Conservation (phyloP, 1,140 invertebrate species). For the Sinonovacula constricta region DNA sequence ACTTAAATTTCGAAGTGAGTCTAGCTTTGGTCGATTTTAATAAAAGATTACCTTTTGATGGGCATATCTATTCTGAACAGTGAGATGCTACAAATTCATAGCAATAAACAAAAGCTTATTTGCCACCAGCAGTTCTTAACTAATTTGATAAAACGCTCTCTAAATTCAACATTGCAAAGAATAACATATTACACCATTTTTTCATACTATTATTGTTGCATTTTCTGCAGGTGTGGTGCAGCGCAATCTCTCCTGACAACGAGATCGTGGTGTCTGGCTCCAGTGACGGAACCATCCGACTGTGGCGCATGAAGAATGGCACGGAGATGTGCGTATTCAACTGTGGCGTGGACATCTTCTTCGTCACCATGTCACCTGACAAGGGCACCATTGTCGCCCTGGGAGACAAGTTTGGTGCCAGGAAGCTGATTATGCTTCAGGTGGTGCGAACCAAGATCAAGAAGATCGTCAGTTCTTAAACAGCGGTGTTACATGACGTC, state of each 20-base stretch:
- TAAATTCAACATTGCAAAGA: too few species aligned
- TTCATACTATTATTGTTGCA: too few species aligned
- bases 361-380: constrained; percentile 76
- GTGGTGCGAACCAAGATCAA: constrained; percentile 75
- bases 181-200: too few species aligned
- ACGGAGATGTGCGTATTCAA: constrained; percentile 75
- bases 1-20: too few species aligned
- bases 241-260: constrained; percentile 75
- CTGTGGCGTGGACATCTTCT: constrained; percentile 77
- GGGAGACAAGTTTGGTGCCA: constrained; percentile 75
- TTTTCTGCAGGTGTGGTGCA: constrained; percentile 74
- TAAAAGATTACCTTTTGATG: not conserved
- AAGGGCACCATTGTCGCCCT: constrained; percentile 78
- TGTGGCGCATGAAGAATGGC: constrained; percentile 75
- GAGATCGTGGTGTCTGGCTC: constrained; percentile 78
- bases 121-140: too few species aligned
- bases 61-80: not conserved
- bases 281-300: constrained; percentile 76
- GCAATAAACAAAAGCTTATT: not conserved
- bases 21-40: not conserved
- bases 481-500: too few species aligned
- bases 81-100: not conserved
- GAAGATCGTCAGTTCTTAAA: constrained; percentile 59
- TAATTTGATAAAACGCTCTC: too few species aligned
- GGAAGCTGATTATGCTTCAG: constrained; percentile 79